A percentile compares a stretch with the other conserved stretches of the same genome.
These are phyloP conservation scores for Ageneiosus marmoratus DNA, from an alignment of 2,113 vertebrate genomes.

Conservation along the genomic window DNA sequence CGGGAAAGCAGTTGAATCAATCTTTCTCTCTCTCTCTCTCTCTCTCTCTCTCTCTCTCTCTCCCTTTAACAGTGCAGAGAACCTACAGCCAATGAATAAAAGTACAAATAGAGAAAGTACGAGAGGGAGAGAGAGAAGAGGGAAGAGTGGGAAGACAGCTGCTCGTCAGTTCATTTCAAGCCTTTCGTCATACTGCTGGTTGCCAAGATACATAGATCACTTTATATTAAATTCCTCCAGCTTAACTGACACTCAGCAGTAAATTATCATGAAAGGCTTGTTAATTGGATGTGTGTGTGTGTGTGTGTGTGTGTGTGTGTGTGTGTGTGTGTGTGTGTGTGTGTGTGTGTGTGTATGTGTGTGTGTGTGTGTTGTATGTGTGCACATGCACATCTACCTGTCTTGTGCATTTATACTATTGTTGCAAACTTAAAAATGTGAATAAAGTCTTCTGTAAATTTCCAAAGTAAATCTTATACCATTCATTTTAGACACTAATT, in stretches of 20 bases:
- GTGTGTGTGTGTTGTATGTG: neutral
- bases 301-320: neutral
- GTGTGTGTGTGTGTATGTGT: neutral
- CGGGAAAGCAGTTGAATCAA: neutral
- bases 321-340: conserved; percentile 20
- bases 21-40: conserved; percentile 3
- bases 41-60: conserved; percentile 16
- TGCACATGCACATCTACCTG: neutral
- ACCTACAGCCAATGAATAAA: neutral
- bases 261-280: conserved; percentile 70
- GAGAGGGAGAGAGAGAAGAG: conserved; percentile 9
- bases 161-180: conserved; percentile 56
- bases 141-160: conserved; percentile 58
- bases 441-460: neutral
- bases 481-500: conserved; percentile 40
- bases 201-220: conserved; percentile 71
- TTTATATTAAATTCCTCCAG: conserved; percentile 72
- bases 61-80: neutral
- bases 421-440: conserved; percentile 20
- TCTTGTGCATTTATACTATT: conserved; percentile 26
- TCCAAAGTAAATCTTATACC: conserved; percentile 37
- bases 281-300: conserved; percentile 51
- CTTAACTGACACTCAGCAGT: conserved; percentile 65
- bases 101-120: neutral
- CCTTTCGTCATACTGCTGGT: conserved; percentile 59